These are phyloP conservation scores for Leptothorax acervorum DNA, from an alignment of 2,888 invertebrate genomes.

Conservation along the genomic window DNA sequence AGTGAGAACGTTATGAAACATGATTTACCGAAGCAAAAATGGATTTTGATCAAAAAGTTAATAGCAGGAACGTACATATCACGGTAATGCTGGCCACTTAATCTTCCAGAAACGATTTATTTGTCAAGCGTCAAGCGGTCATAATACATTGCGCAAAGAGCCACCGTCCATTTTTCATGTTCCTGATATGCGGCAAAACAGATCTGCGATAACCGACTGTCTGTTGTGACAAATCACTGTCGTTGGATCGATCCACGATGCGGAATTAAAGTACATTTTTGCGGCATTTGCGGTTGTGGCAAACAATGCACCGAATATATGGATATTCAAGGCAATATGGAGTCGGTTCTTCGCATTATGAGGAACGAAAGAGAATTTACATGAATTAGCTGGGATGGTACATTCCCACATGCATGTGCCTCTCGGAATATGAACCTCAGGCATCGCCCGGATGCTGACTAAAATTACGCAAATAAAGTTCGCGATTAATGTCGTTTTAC, in stretches of 20 bases:
- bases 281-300: not conserved
- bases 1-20: not conserved
- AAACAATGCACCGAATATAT: not conserved
- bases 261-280: slow-evolving; percentile 32
- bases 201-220: slow-evolving; percentile 25
- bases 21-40: not conserved
- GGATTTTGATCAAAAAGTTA: slow-evolving; percentile 4
- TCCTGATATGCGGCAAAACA: slow-evolving; percentile 10
- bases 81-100: not conserved
- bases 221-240: slow-evolving; percentile 14
- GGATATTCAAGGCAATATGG: not conserved
- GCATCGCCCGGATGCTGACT: not conserved
- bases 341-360: not conserved
- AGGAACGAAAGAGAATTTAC: not conserved
- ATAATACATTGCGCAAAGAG: slow-evolving; percentile 2
- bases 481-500: slow-evolving; percentile 23
- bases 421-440: slow-evolving; percentile 18
- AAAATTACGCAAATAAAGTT: slow-evolving; percentile 19
- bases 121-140: slow-evolving; percentile 31
- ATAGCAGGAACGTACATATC: slow-evolving; percentile 1
- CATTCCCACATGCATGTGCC: not conserved
- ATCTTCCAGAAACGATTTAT: slow-evolving; percentile 41
- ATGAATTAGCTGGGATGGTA: not conserved
- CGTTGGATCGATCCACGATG: slow-evolving; percentile 15
- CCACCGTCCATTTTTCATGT: slow-evolving; percentile 33